A percentile compares a stretch with the other conserved stretches of the same genome.
These are phyloP conservation scores for Platynereis dumerilii DNA, from an alignment of 2,888 invertebrate genomes.

Conservation along the genomic window DNA sequence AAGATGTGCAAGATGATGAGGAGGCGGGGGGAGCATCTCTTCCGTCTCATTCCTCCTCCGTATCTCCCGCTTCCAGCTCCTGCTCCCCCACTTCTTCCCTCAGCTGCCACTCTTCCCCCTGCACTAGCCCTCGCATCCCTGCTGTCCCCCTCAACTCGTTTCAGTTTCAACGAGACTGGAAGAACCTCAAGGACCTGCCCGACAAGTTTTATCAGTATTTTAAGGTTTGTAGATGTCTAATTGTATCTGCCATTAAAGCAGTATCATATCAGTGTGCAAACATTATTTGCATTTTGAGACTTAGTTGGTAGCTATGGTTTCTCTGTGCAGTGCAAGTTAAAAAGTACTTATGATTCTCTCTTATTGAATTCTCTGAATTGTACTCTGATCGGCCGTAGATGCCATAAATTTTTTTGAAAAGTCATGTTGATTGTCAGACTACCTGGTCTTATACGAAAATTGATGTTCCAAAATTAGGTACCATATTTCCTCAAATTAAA, in stretches of 20 bases:
- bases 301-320: too few relatives aligned
- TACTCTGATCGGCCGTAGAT: too few relatives aligned
- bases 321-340: too few relatives aligned
- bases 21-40: background rate
- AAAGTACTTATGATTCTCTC: too few relatives aligned
- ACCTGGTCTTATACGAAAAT: too few relatives aligned
- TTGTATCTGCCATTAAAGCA: background rate
- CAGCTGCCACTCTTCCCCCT: background rate
- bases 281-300: constrained; percentile 4
- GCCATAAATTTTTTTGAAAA: too few relatives aligned
- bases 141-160: constrained; percentile 47
- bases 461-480: too few relatives aligned
- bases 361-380: too few relatives aligned
- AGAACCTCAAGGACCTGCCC: constrained; percentile 45
- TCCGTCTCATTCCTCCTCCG: background rate
- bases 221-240: constrained; percentile 41
- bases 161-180: constrained; percentile 58
- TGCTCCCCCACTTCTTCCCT: background rate
- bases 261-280: background rate
- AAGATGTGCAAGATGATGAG: background rate
- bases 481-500: too few relatives aligned
- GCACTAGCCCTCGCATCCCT: constrained; percentile 20
- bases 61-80: background rate
- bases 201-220: constrained; percentile 52
- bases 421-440: too few relatives aligned